Conservation (phyloP, 2,797 vertebrate species). For the Intellagama lesueurii region DNA sequence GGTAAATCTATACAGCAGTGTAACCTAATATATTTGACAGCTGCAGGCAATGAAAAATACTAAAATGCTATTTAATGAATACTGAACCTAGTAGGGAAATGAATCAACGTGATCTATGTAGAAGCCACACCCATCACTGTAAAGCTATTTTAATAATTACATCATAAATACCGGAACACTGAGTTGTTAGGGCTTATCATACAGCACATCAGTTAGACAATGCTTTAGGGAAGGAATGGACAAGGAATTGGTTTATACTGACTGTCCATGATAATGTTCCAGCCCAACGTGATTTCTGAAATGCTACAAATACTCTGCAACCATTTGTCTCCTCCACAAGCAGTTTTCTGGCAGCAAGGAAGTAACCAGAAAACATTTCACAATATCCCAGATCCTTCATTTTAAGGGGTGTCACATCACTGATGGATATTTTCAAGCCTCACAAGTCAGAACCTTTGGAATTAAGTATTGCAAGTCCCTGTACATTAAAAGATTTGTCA, state of each 20-base stretch:
- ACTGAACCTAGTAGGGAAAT: rapidly evolving
- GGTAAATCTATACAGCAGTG: not conserved
- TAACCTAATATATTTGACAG: not conserved
- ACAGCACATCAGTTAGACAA: not conserved
- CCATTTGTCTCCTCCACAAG: not conserved
- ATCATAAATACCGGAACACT: not conserved
- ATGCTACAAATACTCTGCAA: slow-evolving; percentile 22
- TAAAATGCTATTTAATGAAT: not conserved
- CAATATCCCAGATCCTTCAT: slow-evolving; percentile 40
- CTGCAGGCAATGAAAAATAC: not conserved
- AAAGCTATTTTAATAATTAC: slow-evolving; percentile 3
- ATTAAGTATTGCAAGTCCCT: not conserved
- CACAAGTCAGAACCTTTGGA: slow-evolving; percentile 7
- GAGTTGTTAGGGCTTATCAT: slow-evolving; percentile 2
- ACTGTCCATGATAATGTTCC: slow-evolving; percentile 21
- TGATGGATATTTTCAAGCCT: not conserved
- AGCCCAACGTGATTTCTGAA: slow-evolving; percentile 18
- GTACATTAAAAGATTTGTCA: not conserved
- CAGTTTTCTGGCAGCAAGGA: slow-evolving; percentile 45
- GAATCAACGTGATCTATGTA: slow-evolving; percentile 4
- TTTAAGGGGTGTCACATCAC: not conserved
- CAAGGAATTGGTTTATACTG: not conserved
- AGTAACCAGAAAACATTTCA: slow-evolving; percentile 55
- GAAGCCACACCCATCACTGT: slow-evolving; percentile 7
- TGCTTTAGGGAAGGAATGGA: not conserved